Base-by-base conservation (phyloP, 2,888 invertebrate genomes). In the Serripes groenlandicus region DNA sequence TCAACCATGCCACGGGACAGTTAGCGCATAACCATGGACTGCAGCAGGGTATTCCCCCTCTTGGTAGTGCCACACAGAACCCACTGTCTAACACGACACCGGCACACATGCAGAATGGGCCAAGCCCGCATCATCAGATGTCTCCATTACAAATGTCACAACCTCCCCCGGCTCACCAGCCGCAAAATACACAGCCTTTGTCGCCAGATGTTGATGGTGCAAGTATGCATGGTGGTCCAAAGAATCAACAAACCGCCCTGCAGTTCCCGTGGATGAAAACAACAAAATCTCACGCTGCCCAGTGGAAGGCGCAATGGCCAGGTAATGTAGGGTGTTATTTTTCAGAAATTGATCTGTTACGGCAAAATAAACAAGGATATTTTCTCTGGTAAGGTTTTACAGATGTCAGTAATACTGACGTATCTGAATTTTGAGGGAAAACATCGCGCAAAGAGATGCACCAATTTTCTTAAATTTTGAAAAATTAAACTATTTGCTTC, bases 261-360 rank as follows among this genome's bases (percentile, higher is more conserved):
- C 93, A 93, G 76, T 94, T 93, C 77, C 93, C 94, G 0, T 94
- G 94, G 94, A 94, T 94, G 94, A 94, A 94, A 86, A 94, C 93
- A 9, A 94, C 94, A 37, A 94, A 94, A 86, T 94, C 93, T 34
- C 94, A 94, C 72, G 94, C 94, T 18, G 93, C 93, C 83, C 94
- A 94, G 72, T 94, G 94, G 94, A 94, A 94, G 77, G 92, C 94
- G 0, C 92, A 93, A 58, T 94, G 94, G 94, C 91, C 93, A 87
- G 94, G 94, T 94, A 88, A n/a, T 81, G 89, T 70, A 68, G 9
- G 15, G 49, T 49, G n/a, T 49, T 49, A 5, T 49, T 49, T 49
- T 49, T 49, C 21, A 49, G 49, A n/a, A n/a, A n/a, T n/a, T n/a
- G n/a, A n/a, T n/a, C n/a, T n/a, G n/a, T n/a, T n/a, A n/a, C n/a